Evolutionary conservation across 2,797 vertebrate species (phyloP).

Genomic region (Paratrypauchen microcephalus): DNA sequence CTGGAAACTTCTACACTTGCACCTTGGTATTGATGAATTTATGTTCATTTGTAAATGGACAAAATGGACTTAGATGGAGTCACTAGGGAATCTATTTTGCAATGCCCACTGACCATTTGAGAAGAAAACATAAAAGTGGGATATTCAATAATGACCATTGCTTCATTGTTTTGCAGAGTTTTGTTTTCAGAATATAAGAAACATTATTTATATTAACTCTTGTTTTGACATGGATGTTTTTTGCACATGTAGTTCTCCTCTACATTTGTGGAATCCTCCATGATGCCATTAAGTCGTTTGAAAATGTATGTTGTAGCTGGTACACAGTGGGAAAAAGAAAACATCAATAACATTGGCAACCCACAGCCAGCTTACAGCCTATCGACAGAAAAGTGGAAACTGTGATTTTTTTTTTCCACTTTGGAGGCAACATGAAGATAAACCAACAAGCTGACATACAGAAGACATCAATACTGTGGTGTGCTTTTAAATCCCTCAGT

Average conservation of each 20-base stretch:
- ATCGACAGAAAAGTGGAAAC: conserved; percentile 20
- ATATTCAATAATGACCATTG: no score
- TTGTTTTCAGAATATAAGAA: conserved; percentile 17
- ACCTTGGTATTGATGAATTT: neutral
- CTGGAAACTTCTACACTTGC: neutral
- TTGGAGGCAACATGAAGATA: neutral
- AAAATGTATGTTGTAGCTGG: conserved; percentile 34
- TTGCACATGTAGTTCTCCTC: conserved; percentile 9
- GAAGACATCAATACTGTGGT: neutral
- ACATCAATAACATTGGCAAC: conserved; percentile 36
- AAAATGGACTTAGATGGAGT: no score
- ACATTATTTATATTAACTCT: conserved; percentile 17
- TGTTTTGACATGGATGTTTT: conserved; percentile 39
- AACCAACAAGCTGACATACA: neutral
- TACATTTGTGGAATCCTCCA: conserved; percentile 24
- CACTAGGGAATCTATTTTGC: no score
- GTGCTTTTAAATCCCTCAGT: neutral
- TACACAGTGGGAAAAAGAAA: conserved; percentile 20
- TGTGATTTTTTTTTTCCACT: conserved; percentile 12
- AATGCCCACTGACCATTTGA: no score
- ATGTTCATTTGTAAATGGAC: no score
- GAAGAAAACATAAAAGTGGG: no score
- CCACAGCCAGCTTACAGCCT: conserved; percentile 14
- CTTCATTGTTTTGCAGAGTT: neutral
- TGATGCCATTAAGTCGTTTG: conserved; percentile 30